Conservation (phyloP, 23 tunicate species). For the Corella eumyota region DNA sequence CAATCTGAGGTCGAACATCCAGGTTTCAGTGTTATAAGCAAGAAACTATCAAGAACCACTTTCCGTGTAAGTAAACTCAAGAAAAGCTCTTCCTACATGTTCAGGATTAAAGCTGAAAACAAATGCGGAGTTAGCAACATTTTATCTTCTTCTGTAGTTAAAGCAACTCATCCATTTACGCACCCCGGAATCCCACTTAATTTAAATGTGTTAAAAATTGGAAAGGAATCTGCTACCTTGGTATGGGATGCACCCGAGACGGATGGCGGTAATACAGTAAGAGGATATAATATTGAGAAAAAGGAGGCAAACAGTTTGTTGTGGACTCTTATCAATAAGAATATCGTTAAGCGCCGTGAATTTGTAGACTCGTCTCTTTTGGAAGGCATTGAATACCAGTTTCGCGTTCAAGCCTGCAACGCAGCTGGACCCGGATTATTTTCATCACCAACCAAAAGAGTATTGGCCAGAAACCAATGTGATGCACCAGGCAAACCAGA, state of each 20-base stretch:
- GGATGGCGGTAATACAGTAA: slow-evolving; percentile 78
- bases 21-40: slow-evolving; percentile 58
- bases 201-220: slow-evolving; percentile 40
- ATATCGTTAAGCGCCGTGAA: slow-evolving; percentile 61
- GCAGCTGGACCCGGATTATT: slow-evolving; percentile 69
- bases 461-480: slow-evolving; percentile 64
- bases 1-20: slow-evolving; percentile 63
- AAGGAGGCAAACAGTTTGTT: slow-evolving; percentile 81
- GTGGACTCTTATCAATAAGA: slow-evolving; percentile 57
- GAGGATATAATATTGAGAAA: slow-evolving; percentile 77
- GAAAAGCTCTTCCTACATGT: slow-evolving; percentile 74
- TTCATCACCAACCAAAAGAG: slow-evolving; percentile 52
- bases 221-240: slow-evolving; percentile 57
- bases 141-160: slow-evolving; percentile 44
- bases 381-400: slow-evolving; percentile 92
- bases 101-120: slow-evolving; percentile 93
- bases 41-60: slow-evolving; percentile 73
- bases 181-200: slow-evolving; percentile 55
- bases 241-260: slow-evolving; percentile 76
- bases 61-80: slow-evolving; percentile 66
- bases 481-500: slow-evolving; percentile 83
- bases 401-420: slow-evolving; percentile 82
- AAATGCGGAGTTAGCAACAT: slow-evolving; percentile 79
- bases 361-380: slow-evolving; percentile 42
- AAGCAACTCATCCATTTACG: slow-evolving; percentile 53